phyloP scores from a whole-genome alignment of 37 sponge, comb jelly and placozoan genomes.

The Haliclona indistincta region DNA sequence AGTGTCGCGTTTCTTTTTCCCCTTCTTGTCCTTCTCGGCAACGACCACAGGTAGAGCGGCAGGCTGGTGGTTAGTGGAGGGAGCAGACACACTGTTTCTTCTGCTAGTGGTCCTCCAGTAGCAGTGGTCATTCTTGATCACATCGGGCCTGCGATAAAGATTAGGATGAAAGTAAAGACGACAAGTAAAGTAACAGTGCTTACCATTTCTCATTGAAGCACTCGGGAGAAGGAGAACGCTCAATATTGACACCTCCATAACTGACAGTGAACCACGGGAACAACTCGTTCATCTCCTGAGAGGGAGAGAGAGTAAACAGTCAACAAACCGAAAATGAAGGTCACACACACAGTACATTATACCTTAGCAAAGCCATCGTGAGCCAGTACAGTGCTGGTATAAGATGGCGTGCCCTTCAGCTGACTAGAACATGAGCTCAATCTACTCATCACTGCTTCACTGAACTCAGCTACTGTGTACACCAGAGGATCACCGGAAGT shows the following conservation, averaged over 20 bases:
- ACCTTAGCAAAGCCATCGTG: too few relatives aligned
- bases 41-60: too few relatives aligned
- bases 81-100: neutral
- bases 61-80: too few relatives aligned
- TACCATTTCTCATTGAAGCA: neutral
- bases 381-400: too few relatives aligned
- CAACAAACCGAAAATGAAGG: too few relatives aligned
- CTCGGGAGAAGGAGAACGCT: neutral
- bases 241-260: neutral
- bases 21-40: neutral
- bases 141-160: conserved; percentile 2
- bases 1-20: conserved; percentile 16
- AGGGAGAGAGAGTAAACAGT: too few relatives aligned
- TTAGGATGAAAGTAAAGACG: neutral
- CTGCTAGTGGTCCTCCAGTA: neutral
- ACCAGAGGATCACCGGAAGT: too few relatives aligned
- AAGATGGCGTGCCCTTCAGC: too few relatives aligned
- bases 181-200: neutral
- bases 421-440: too few relatives aligned
- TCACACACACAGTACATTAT: too few relatives aligned
- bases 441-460: too few relatives aligned
- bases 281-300: conserved; percentile 4
- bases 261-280: conserved; percentile 27
- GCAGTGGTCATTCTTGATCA: conserved; percentile 20
- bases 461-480: too few relatives aligned